Evolutionary conservation across 2,888 invertebrate genomes (phyloP).

Genomic region (Archips xylosteana): DNA sequence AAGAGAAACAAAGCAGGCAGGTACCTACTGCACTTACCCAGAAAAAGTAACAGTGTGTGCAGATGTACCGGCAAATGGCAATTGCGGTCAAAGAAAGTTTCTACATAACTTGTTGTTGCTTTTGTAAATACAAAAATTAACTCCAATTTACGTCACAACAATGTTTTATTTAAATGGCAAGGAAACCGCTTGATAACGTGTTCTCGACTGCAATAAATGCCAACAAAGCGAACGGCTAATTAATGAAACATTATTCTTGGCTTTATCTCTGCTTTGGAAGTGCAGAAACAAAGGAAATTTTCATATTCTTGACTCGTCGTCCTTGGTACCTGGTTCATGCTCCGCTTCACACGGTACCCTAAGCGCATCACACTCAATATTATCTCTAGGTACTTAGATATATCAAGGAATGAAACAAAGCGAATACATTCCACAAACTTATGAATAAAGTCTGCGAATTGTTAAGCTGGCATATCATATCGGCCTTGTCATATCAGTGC

Average conservation of each 20-base stretch:
- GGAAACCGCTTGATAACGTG: neutral
- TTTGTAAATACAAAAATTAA: neutral
- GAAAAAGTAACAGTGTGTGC: neutral
- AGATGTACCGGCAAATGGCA: conserved; percentile 23
- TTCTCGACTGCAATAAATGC: neutral
- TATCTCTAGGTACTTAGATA: neutral
- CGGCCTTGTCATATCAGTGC: conserved; percentile 1
- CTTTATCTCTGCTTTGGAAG: conserved; percentile 17
- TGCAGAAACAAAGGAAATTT: conserved; percentile 54
- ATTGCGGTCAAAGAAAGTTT: conserved; percentile 5
- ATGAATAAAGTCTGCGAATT: neutral
- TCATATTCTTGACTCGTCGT: conserved; percentile 58
- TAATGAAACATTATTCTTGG: conserved; percentile 21
- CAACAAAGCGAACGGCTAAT: conserved; percentile 29
- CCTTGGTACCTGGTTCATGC: conserved; percentile 58
- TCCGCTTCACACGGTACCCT: conserved; percentile 53
- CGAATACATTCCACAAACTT: neutral
- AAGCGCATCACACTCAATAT: conserved; percentile 14
- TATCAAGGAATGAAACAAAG: conserved; percentile 12
- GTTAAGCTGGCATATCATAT: neutral
- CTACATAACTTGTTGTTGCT: neutral
- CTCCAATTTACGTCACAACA: neutral
- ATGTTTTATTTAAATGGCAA: neutral
- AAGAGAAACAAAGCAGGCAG: too few relatives aligned
- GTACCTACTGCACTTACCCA: neutral